phyloP scores from a whole-genome alignment of 2,888 invertebrate species.

The Drosophila tripunctata region DNA sequence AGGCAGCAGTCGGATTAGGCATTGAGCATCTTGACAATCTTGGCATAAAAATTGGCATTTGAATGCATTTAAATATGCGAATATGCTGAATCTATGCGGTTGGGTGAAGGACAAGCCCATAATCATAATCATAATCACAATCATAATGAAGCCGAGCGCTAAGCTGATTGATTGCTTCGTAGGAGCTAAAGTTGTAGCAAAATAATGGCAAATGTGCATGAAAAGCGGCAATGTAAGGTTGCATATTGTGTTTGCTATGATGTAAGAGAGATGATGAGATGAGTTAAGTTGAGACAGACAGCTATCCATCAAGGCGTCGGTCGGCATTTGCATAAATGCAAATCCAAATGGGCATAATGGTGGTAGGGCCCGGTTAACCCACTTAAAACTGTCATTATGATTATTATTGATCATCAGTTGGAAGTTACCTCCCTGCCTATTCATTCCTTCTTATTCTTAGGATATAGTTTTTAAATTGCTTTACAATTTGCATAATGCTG shows the following conservation, averaged over 20 bases:
- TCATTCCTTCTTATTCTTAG: background rate
- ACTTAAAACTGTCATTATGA: constrained; percentile 78
- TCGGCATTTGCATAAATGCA: constrained; percentile 57
- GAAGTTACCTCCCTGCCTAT: constrained; percentile 2
- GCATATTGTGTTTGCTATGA: constrained; percentile 45
- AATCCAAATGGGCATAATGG: constrained; percentile 43
- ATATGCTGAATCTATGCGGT: constrained; percentile 51
- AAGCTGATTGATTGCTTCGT: constrained; percentile 72
- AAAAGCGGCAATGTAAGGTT: constrained; percentile 32
- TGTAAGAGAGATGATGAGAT: constrained; percentile 51
- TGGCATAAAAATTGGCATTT: constrained; percentile 74
- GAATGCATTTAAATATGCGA: constrained; percentile 66
- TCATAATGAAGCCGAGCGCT: constrained; percentile 71
- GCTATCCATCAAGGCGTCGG: constrained; percentile 66
- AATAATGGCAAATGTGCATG: constrained; percentile 9
- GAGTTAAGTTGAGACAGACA: constrained; percentile 29
- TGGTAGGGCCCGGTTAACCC: constrained; percentile 61
- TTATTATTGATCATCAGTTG: constrained; percentile 73
- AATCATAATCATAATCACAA: constrained; percentile 74
- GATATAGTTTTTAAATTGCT: constrained; percentile 52
- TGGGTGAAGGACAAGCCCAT: constrained; percentile 52
- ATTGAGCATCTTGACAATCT: constrained; percentile 57
- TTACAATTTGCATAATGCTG: constrained; percentile 59
- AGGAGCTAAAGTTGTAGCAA: constrained; percentile 31
- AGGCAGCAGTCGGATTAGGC: constrained; percentile 55